These are phyloP conservation scores for Apomyelois bistriatella DNA, from an alignment of 2,888 invertebrate genomes.

Conservation along the genomic window DNA sequence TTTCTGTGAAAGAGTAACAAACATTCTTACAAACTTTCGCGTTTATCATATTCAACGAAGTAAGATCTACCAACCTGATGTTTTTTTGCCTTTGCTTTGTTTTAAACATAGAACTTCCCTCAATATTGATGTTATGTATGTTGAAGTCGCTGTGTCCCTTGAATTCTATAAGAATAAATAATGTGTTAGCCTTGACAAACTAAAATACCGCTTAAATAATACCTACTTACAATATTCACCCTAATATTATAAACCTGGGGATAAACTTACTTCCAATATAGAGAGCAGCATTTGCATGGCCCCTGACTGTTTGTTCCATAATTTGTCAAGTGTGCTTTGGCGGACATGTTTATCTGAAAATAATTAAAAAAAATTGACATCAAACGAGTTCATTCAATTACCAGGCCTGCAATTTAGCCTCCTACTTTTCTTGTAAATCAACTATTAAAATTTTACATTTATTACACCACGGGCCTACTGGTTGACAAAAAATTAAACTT, in stretches of 20 bases:
- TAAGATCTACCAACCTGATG: constrained; percentile 51
- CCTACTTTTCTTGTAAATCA: too few species aligned
- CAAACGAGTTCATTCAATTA: too few species aligned
- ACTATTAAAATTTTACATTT: too few species aligned
- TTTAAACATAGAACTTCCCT: constrained; percentile 81
- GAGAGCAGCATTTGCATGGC: constrained; percentile 75
- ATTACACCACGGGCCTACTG: too few species aligned
- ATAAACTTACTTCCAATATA: constrained; percentile 73
- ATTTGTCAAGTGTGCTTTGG: constrained; percentile 77
- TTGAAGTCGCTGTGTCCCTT: constrained; percentile 74
- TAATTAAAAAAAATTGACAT: background rate
- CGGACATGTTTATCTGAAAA: constrained; percentile 79
- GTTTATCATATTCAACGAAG: background rate
- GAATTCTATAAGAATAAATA: constrained; percentile 61
- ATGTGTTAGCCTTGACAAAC: background rate
- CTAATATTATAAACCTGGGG: too few species aligned
- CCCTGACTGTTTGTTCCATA: constrained; percentile 80
- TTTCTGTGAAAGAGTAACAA: too few species aligned
- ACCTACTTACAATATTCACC: too few species aligned
- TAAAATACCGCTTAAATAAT: too few species aligned
- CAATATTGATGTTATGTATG: constrained; percentile 78
- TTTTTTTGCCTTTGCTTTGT: constrained; percentile 74
- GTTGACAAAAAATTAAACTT: too few species aligned
- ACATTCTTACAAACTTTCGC: too few species aligned
- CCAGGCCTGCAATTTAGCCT: too few species aligned